These are phyloP conservation scores for Gymnodraco acuticeps DNA, from an alignment of 2,797 vertebrate species.

Conservation along the genomic window DNA sequence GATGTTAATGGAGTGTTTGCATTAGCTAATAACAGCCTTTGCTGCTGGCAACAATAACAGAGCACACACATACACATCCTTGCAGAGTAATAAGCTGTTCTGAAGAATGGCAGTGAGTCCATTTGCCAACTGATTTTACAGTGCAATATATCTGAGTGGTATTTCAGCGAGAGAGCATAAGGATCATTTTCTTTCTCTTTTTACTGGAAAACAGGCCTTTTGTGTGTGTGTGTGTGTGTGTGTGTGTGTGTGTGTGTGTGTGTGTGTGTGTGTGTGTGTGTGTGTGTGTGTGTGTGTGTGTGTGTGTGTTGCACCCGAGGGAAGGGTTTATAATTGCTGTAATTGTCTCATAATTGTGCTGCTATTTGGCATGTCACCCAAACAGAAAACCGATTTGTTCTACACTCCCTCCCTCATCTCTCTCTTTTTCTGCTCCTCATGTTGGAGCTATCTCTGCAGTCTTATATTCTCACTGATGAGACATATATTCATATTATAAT, in stretches of 20 bases:
- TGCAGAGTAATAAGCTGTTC: slow-evolving; percentile 51
- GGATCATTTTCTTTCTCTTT: slow-evolving; percentile 1
- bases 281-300: slow-evolving; percentile 7
- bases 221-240: slow-evolving; percentile 10
- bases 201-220: slow-evolving; percentile 26
- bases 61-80: slow-evolving; percentile 24
- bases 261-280: slow-evolving; percentile 29
- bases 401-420: slow-evolving; percentile 18
- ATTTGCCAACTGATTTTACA: slow-evolving; percentile 64
- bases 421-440: background rate
- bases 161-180: slow-evolving; percentile 35
- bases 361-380: slow-evolving; percentile 51
- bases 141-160: slow-evolving; percentile 51
- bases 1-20: slow-evolving; percentile 55
- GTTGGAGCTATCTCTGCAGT: too few relatives aligned
- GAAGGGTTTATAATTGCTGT: slow-evolving; percentile 65
- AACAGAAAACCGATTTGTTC: slow-evolving; percentile 52
- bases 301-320: slow-evolving; percentile 1
- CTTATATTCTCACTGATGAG: background rate
- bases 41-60: slow-evolving; percentile 32
- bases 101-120: slow-evolving; percentile 52
- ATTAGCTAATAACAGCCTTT: slow-evolving; percentile 37
- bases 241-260: slow-evolving; percentile 17
- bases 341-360: slow-evolving; percentile 67
- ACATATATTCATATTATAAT: slow-evolving; percentile 3